Conservation (phyloP, 2,797 vertebrate species). For the Oreochromis mossambicus region DNA sequence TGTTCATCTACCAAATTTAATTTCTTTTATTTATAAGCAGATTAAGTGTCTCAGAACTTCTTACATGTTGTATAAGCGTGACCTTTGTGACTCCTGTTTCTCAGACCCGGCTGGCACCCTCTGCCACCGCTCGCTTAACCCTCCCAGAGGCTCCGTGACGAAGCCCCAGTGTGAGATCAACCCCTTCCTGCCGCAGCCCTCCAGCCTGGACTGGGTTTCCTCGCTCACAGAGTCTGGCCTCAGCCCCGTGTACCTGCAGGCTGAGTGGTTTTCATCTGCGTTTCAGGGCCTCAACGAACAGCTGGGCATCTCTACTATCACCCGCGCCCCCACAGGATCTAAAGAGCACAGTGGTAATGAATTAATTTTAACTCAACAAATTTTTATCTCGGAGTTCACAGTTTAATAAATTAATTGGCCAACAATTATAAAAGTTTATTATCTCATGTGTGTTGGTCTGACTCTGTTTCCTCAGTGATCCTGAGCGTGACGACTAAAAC, state of each 20-base stretch:
- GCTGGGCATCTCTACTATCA: constrained; percentile 67
- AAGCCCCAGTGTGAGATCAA: constrained; percentile 82
- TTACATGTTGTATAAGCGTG: rapidly evolving
- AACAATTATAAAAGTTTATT: rapidly evolving
- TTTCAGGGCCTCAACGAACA: constrained; percentile 52
- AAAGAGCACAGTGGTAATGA: constrained; percentile 60
- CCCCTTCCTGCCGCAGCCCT: constrained; percentile 73
- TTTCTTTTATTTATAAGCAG: rapidly evolving
- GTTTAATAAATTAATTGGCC: rapidly evolving
- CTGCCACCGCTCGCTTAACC: constrained; percentile 58
- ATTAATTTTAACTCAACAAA: rapidly evolving
- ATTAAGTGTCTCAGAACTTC: rapidly evolving
- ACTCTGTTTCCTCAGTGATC: constrained; percentile 66
- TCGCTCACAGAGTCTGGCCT: constrained; percentile 65
- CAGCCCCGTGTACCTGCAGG: constrained; percentile 79
- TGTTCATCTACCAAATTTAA: neutral
- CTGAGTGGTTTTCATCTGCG: constrained; percentile 76
- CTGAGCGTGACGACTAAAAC: constrained; percentile 78
- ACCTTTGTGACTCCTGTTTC: neutral
- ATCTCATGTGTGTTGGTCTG: neutral
- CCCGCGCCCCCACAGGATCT: constrained; percentile 36
- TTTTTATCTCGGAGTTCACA: neutral
- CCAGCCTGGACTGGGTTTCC: constrained; percentile 72
- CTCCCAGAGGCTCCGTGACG: constrained; percentile 51
- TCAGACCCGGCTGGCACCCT: constrained; percentile 68